These are phyloP conservation scores for Siniperca obscura DNA, from an alignment of 2,797 vertebrate genomes.

Conservation along the genomic window DNA sequence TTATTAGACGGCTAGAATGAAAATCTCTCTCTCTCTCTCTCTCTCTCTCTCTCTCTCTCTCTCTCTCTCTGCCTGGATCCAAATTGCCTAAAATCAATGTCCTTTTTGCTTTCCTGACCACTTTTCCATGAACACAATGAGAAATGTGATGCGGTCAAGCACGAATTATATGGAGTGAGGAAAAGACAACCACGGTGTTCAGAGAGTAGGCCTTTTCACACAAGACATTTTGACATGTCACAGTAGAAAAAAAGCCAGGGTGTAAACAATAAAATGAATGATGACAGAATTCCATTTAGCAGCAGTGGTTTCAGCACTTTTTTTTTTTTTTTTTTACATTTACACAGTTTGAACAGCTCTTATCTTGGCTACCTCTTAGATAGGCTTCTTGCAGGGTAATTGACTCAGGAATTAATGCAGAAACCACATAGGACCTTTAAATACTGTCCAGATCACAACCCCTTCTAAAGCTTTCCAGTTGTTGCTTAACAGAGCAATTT, in stretches of 20 bases:
- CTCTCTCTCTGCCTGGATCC: constrained; percentile 39
- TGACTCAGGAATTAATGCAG: constrained; percentile 40
- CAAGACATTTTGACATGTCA: neutral
- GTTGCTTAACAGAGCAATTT: neutral
- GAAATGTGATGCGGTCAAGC: constrained; percentile 11
- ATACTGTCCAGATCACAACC: neutral
- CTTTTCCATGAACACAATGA: constrained; percentile 39
- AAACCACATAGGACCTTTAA: neutral
- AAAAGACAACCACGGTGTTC: neutral
- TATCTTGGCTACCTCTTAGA: constrained; percentile 35
- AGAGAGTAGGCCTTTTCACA: neutral
- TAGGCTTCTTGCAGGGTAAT: constrained; percentile 33
- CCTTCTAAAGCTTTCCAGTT: constrained; percentile 18
- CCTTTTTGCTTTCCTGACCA: constrained; percentile 35
- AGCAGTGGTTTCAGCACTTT: neutral
- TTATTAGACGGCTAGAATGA: constrained; percentile 61
- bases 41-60: constrained; percentile 34
- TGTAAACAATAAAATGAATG: neutral
- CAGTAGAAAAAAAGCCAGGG: neutral
- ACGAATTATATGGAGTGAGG: constrained; percentile 7
- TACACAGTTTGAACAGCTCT: constrained; percentile 18
- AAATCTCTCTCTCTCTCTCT: constrained; percentile 52
- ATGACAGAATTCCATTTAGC: constrained; percentile 12
- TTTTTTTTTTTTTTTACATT: constrained; percentile 15
- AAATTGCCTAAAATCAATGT: constrained; percentile 60